These are phyloP conservation scores for Lepilemur ruficaudatus DNA, from an alignment of 2,797 vertebrate species.

Conservation along the genomic window DNA sequence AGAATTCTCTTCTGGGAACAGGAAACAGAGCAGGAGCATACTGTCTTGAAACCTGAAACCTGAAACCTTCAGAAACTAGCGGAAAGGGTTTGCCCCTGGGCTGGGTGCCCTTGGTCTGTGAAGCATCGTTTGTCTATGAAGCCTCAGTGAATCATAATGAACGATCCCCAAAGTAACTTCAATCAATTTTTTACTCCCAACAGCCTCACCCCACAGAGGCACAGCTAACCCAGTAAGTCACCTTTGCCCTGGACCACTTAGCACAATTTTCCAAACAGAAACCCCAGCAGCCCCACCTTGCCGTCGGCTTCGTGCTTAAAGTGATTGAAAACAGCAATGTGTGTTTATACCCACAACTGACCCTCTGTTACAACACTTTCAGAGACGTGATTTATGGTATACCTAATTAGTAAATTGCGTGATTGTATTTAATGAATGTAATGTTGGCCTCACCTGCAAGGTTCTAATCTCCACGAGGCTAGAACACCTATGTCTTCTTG, in stretches of 20 bases:
- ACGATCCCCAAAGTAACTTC: not conserved
- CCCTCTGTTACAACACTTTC: not conserved
- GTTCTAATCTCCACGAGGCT: not conserved
- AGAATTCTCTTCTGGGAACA: not conserved
- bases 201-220: not conserved
- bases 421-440: not conserved
- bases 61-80: not conserved
- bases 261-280: not conserved
- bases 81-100: not conserved
- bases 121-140: not conserved
- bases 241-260: not conserved
- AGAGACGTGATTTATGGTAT: not conserved
- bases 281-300: rapidly evolving
- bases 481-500: rapidly evolving
- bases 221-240: not conserved
- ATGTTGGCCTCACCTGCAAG: not conserved
- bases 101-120: not conserved
- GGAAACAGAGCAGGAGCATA: not conserved
- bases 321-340: rapidly evolving
- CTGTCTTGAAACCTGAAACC: not conserved
- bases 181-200: not conserved
- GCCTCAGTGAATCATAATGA: not conserved
- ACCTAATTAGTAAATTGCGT: not conserved
- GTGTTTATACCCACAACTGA: too few species aligned
- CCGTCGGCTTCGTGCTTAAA: not conserved